These are phyloP conservation scores for Agrochola circellaris DNA, from an alignment of 2,888 invertebrate species.

Conservation along the genomic window DNA sequence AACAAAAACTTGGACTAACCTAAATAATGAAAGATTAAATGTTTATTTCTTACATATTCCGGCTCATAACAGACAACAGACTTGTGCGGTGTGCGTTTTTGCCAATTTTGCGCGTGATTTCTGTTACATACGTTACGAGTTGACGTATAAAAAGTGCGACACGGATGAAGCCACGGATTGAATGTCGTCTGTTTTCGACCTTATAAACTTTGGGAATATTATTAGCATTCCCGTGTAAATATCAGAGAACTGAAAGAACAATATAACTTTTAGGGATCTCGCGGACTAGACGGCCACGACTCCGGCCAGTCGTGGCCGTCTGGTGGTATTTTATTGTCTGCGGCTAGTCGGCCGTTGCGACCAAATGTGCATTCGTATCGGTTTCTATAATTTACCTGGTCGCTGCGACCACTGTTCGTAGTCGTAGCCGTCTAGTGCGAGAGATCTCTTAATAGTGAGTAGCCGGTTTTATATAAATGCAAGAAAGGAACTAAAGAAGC, in stretches of 20 bases:
- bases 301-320: too few relatives aligned
- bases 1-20: not conserved
- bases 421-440: too few relatives aligned
- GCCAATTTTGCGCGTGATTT: slow-evolving; percentile 6
- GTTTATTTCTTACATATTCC: not conserved
- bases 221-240: not conserved
- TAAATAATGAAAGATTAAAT: not conserved
- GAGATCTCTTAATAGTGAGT: slow-evolving; percentile 43
- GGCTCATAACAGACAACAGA: slow-evolving; percentile 1
- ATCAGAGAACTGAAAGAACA: slow-evolving; percentile 8
- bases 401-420: too few relatives aligned
- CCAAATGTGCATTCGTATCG: too few relatives aligned
- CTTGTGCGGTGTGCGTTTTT: not conserved
- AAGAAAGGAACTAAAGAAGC: slow-evolving; percentile 80
- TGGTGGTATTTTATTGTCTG: too few relatives aligned
- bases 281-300: too few relatives aligned
- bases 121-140: not conserved
- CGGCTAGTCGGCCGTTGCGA: too few relatives aligned
- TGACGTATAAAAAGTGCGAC: not conserved
- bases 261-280: slow-evolving; percentile 6
- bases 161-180: not conserved
- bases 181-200: not conserved
- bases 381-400: too few relatives aligned
- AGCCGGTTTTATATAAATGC: slow-evolving; percentile 79
- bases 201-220: not conserved